These are phyloP conservation scores for Oreohelix idahoensis DNA, from an alignment of 1,140 invertebrate species.

Conservation along the genomic window DNA sequence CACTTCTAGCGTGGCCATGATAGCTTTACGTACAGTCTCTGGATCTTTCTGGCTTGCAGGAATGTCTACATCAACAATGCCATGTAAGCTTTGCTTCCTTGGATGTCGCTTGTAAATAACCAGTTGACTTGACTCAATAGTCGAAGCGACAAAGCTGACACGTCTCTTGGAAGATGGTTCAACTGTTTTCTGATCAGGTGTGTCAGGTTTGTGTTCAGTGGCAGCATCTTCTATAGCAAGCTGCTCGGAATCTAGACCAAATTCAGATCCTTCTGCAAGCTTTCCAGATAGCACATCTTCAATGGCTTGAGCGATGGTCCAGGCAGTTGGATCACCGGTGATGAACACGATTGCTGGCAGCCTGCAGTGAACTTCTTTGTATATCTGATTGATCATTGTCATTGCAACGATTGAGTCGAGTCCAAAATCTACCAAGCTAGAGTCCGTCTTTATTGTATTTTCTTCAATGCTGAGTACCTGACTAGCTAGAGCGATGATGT, in stretches of 20 bases:
- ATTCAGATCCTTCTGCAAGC: slow-evolving; percentile 30
- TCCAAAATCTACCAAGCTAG: slow-evolving; percentile 45
- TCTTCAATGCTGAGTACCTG: slow-evolving; percentile 42
- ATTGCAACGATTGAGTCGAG: slow-evolving; percentile 50
- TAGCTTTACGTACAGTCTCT: slow-evolving; percentile 13
- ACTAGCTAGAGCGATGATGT: slow-evolving; percentile 34
- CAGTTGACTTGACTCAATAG: slow-evolving; percentile 38
- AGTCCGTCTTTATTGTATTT: slow-evolving; percentile 28
- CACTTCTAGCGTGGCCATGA: slow-evolving; percentile 18
- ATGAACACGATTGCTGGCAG: slow-evolving; percentile 42
- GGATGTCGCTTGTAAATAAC: slow-evolving; percentile 34
- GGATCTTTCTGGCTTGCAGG: slow-evolving; percentile 20
- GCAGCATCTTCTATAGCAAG: neutral
- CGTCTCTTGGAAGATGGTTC: neutral
- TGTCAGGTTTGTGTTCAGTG: neutral
- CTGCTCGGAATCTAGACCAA: neutral
- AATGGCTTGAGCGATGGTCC: slow-evolving; percentile 35
- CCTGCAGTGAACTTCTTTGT: slow-evolving; percentile 33
- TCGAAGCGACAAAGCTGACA: slow-evolving; percentile 28
- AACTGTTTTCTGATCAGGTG: neutral
- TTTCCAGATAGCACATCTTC: slow-evolving; percentile 33
- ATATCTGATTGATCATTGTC: slow-evolving; percentile 47
- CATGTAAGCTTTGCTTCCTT: slow-evolving; percentile 39
- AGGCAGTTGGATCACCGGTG: slow-evolving; percentile 27
- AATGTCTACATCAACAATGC: slow-evolving; percentile 39